Base-by-base conservation (phyloP, 2,888 invertebrate species). In the Tanytarsus gracilentus region DNA sequence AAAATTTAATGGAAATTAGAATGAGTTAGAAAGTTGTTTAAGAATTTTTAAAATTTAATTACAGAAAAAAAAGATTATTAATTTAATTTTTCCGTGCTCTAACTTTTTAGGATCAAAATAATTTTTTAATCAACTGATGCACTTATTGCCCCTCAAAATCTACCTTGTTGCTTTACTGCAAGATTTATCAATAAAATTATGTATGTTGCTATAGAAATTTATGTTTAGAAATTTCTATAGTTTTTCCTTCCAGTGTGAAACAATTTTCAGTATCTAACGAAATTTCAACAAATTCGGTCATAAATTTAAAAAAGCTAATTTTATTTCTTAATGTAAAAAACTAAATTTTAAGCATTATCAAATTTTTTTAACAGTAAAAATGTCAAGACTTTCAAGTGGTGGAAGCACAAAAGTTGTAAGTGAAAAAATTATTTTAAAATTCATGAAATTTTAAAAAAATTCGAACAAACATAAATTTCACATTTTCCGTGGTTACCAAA, bases 211-310 rank as follows among this genome's bases (percentile, higher is more conserved):
- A 27, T 11, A n/a, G 9, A 25, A 18, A 25, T 14, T 26, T 6
- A 27, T 6, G 26, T n/a, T n/a, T 27, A 21, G 29, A 27, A 55
- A 55, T 55, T 55, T 33, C 55, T 55, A 40, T 40, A 55, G 55
- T 39, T 55, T 25, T 55, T 27, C 40, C 40, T n/a, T 8, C n/a
- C 21, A 26, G 9, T 8, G 11, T 16, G 9, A 21, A 14, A 14
- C 16, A 48, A 18, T 49, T 49, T 23, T 44, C 44, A 44, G 6
- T 5, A 6, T 18, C 14, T 21, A 44, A 4, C 7, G 44, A 44
- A 16, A 11, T 44, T 18, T 44, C 18, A 7, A 21, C 5, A 26
- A 25, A 49, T n/a, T n/a, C n/a, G n/a, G n/a, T n/a, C n/a, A n/a
- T n/a, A n/a, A n/a, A 29, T 7, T 29, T 29, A 29, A 29, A 29